Evolutionary conservation across 2,113 vertebrate genomes (phyloP).

Genomic region (Peromyscus polionotus): DNA sequence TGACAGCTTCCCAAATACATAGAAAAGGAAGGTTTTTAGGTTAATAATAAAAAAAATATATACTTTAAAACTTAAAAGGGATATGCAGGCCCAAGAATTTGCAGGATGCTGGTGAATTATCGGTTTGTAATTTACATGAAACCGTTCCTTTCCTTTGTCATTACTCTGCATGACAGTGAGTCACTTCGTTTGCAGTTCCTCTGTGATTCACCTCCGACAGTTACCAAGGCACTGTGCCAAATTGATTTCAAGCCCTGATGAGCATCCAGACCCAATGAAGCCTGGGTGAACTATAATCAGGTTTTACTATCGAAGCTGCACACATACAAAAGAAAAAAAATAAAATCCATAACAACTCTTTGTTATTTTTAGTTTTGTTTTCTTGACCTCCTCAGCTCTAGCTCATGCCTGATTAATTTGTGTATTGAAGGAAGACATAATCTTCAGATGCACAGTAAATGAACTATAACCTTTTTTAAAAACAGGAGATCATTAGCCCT

Average conservation of each 20-base stretch:
- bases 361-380: constrained; percentile 70
- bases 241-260: constrained; percentile 84
- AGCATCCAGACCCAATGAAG: constrained; percentile 69
- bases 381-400: constrained; percentile 60
- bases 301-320: constrained; percentile 59
- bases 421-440: constrained; percentile 61
- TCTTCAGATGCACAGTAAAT: constrained; percentile 83
- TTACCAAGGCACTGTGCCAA: constrained; percentile 64
- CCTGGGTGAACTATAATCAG: constrained; percentile 60
- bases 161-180: constrained; percentile 80
- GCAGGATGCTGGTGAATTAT: constrained; percentile 77
- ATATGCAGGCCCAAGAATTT: constrained; percentile 64
- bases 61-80: constrained; percentile 68
- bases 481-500: constrained; percentile 76
- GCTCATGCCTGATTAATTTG: constrained; percentile 71
- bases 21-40: constrained; percentile 64
- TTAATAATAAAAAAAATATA: constrained; percentile 42
- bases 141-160: constrained; percentile 70
- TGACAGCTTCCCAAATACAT: constrained; percentile 41
- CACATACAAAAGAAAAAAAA: constrained; percentile 76
- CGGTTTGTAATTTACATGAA: constrained; percentile 77
- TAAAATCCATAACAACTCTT: constrained; percentile 70
- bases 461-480: constrained; percentile 69
- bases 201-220: constrained; percentile 72
- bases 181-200: constrained; percentile 75